Conservation (phyloP, 2,797 vertebrate species). For the Oreochromis mossambicus region DNA sequence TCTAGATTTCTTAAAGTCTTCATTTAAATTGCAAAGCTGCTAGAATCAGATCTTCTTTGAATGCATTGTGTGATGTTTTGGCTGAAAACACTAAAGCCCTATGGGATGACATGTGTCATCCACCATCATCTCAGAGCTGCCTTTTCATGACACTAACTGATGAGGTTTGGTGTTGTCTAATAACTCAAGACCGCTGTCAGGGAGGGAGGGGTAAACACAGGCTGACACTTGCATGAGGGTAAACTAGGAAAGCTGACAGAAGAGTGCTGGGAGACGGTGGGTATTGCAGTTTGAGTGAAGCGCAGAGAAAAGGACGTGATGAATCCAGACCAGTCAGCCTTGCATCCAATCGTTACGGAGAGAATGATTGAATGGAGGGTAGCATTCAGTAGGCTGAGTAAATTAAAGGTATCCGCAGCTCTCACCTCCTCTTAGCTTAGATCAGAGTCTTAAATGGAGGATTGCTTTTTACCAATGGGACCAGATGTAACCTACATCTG, state of each 20-base stretch:
- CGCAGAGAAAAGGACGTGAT: background rate
- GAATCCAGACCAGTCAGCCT: conserved; percentile 15
- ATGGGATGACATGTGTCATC: conserved; percentile 47
- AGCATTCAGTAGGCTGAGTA: conserved; percentile 22
- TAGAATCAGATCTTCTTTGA: conserved; percentile 8
- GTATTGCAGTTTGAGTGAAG: conserved; percentile 18
- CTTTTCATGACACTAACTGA: conserved; percentile 46
- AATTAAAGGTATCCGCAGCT: conserved; percentile 44
- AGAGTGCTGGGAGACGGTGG: conserved; percentile 6
- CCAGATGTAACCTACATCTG: conserved; percentile 73
- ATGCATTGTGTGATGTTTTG: conserved; percentile 46
- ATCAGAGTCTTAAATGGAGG: conserved; percentile 37
- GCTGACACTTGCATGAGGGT: conserved; percentile 31
- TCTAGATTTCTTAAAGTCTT: conserved; percentile 26
- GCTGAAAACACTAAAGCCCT: conserved; percentile 40
- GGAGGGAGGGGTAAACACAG: background rate
- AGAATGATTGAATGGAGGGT: conserved; percentile 20
- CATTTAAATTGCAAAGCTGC: conserved; percentile 45
- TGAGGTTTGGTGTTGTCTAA: conserved; percentile 58
- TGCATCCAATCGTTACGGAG: conserved; percentile 4
- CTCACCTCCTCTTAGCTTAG: conserved; percentile 26
- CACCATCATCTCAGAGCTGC: conserved; percentile 36
- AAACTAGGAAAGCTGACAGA: conserved; percentile 25
- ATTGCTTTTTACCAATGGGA: conserved; percentile 55
- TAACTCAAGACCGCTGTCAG: conserved; percentile 42